Conservation (phyloP, 2,113 vertebrate genomes). For the Egretta garzetta region DNA sequence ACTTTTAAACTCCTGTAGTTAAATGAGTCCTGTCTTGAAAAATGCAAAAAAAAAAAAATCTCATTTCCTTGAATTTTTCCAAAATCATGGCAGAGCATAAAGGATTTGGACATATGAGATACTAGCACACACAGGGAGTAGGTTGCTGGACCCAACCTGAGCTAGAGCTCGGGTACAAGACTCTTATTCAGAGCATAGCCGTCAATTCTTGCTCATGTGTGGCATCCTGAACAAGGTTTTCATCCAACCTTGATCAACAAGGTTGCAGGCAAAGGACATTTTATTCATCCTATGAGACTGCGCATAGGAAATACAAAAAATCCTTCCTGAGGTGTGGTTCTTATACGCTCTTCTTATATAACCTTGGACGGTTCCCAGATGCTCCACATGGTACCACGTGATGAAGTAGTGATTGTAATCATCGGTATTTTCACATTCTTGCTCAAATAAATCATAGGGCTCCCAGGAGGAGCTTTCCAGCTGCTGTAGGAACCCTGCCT, state of each 20-base stretch:
- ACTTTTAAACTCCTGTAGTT: background rate
- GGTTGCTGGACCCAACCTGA: background rate
- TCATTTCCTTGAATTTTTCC: background rate
- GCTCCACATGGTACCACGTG: background rate
- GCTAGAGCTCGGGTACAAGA: background rate
- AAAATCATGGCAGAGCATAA: background rate
- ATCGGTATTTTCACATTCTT: background rate
- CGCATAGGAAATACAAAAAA: background rate
- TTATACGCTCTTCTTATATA: background rate
- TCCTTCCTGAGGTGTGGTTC: background rate
- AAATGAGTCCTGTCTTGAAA: background rate
- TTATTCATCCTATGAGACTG: background rate
- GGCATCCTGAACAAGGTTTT: background rate
- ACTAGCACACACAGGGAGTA: fast-evolving
- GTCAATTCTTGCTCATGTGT: background rate
- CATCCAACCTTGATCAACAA: background rate
- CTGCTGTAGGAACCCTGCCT: fast-evolving
- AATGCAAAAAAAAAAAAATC: background rate
- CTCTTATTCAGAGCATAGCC: background rate
- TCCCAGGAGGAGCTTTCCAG: background rate
- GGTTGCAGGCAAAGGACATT: background rate
- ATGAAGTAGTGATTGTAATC: background rate
- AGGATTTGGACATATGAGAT: background rate
- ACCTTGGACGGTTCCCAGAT: background rate
- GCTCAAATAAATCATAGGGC: background rate